Base-by-base conservation (phyloP, 1,140 invertebrate species). In the Bradynema listronoti region DNA sequence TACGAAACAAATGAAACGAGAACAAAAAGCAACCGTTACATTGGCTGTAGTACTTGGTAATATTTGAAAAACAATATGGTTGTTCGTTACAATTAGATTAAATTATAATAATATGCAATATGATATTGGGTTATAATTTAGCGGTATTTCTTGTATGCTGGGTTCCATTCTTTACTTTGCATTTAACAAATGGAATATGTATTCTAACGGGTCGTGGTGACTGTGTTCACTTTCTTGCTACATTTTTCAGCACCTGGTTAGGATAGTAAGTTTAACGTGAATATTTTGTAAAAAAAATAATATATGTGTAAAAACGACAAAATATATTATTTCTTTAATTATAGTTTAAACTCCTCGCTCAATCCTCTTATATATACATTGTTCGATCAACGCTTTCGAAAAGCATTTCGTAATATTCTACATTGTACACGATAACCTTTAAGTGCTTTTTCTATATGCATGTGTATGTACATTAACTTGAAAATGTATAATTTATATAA, bases 21-120 rank as follows among this genome's bases (percentile, higher is more conserved):
- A 99, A 79, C 85, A 91, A 58, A 98, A 98, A 81, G 93, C 94
- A n/a, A 99, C 94, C 9, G 95, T 97, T 82, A 99, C 94, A 9
- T 80, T 98, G 32, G 93, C 93, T 59, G 97, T 98, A 79, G 94
- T 99, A 62, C 83, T 98, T 79, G 93, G 94, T 97, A 82, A 85
- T 84, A 80, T 34, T 11, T 39, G 36, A 39, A 39, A 19, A 39
- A 19, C 19, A 19, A 39, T 39, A 39, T 39, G 19, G 36, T 39
- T 39, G 11, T 11, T 11, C 19, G 36, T 39, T 39, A 11, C 19
- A 4, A 43, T 43, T 4, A 22, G 22, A 43, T 22, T 4, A 4
- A 50, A 50, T 30, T 50, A 24, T 7, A 7, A 22, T 47, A 9
- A 47, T 47, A 47, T 29, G 22, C 29, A 24, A 24, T 7, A 19